phyloP scores from a whole-genome alignment of 2,797 vertebrate species.

The Peromyscus eremicus region DNA sequence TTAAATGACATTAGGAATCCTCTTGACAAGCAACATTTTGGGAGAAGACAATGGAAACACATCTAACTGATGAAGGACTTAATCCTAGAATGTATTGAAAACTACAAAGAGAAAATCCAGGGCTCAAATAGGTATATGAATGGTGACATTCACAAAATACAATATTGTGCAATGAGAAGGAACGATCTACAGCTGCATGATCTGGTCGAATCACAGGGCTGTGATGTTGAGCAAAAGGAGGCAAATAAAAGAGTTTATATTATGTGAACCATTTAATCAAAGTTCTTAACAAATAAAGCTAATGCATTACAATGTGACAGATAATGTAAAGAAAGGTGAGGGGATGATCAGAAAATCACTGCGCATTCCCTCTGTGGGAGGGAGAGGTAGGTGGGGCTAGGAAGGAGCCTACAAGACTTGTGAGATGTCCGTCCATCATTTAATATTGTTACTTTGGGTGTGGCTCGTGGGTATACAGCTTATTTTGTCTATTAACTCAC shows the following conservation, averaged over 20 bases:
- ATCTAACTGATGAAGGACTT: conserved; percentile 30
- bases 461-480: conserved; percentile 38
- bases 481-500: conserved; percentile 9
- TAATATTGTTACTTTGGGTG: neutral
- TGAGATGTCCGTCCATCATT: neutral
- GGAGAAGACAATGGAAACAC: conserved; percentile 51
- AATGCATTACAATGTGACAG: neutral
- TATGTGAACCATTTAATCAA: neutral
- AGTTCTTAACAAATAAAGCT: conserved; percentile 17
- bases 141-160: conserved; percentile 31
- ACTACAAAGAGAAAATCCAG: conserved; percentile 25
- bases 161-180: conserved; percentile 37
- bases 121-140: neutral
- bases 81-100: conserved; percentile 50
- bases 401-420: neutral
- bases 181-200: neutral
- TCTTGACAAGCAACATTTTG: conserved; percentile 47
- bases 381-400: neutral
- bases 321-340: conserved; percentile 54
- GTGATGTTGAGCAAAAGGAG: neutral
- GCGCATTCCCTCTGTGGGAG: neutral
- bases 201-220: neutral
- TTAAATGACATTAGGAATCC: conserved; percentile 37
- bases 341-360: conserved; percentile 9
- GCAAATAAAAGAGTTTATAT: conserved; percentile 10